phyloP scores from a whole-genome alignment of 2,888 invertebrate species.

The Dicyrtomina minuta region DNA sequence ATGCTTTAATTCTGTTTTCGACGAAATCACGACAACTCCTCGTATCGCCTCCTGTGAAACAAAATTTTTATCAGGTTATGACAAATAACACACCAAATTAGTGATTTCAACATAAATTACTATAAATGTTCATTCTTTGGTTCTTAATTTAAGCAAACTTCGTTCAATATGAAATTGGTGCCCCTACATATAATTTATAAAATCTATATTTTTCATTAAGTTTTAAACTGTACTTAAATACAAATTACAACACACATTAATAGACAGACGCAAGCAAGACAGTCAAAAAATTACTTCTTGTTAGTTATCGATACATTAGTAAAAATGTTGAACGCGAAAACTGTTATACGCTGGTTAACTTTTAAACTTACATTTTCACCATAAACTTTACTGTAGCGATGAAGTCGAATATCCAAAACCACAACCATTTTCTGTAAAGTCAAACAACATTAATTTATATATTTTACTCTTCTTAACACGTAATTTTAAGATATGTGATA shows the following conservation, averaged over 20 bases:
- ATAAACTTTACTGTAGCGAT: slow-evolving; percentile 50
- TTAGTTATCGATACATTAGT: no score
- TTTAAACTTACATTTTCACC: slow-evolving; percentile 48
- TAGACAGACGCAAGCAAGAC: no score
- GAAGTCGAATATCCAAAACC: slow-evolving; percentile 44
- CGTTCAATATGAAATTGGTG: neutral
- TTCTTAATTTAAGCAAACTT: neutral
- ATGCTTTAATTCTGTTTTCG: slow-evolving; percentile 78
- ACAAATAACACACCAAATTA: neutral
- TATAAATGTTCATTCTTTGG: neutral
- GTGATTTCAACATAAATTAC: neutral
- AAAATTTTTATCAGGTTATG: neutral
- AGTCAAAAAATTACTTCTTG: no score
- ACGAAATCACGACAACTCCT: slow-evolving; percentile 77
- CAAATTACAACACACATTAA: no score
- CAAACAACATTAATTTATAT: no score
- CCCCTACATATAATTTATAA: no score
- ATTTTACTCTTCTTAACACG: no score
- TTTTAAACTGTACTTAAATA: no score
- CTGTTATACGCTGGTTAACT: neutral
- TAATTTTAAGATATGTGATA: no score
- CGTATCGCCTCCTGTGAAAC: slow-evolving; percentile 74
- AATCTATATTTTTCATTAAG: no score
- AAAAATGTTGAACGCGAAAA: neutral
- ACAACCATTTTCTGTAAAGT: slow-evolving; percentile 48